Base-by-base conservation (phyloP, 2,888 invertebrate genomes). In the Agrochola lota region DNA sequence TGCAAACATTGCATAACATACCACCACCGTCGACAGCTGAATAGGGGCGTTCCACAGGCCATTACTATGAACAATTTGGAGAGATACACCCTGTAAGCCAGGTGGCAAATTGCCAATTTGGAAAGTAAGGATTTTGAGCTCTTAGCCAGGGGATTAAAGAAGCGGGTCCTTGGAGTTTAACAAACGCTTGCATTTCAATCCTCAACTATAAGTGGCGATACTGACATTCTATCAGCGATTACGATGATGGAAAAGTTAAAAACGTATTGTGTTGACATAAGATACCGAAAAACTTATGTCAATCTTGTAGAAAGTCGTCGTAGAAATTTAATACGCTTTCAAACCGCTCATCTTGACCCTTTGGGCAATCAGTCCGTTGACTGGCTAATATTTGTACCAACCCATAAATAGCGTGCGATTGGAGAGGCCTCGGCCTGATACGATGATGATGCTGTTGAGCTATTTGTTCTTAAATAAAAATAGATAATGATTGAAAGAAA, bases 61-160 rank as follows among this genome's bases (percentile, higher is more conserved):
- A 71, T 55, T 55, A 55, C 81, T 64, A 59, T 74, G 74, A 57
- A 64, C 64, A n/a, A 59, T 74, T 30, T 40, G 40, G 43, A 60
- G 52, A 59, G 59, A 69, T 67, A 78, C 20, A 52, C 4, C n/a
- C 60, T 35, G 52, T 35, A 17, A 35, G 80, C 80, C 62, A 62
- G 46, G 52, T 79, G 79, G 77, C 71, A 62, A 62, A 62, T 71
- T 79, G 62, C 79, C 77, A 78, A 79, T 79, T 79, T 79, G 20
- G 49, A 30, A 43, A 9, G 40, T 35, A 4, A 60, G 17, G 23
- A 60, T 43, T 60, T n/a, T 30, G n/a, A 49, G 20, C 78, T 43
- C 30, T 40, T 77, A 17, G 23, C 17, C 6, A 12, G 12, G n/a
- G 15, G 63, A n/a, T 15, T 8, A 8, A 40, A 64, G 9, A n/a